Percentiles rank a stretch among this genome's conserved stretches.
These are phyloP conservation scores for Agrilus planipennis DNA, from an alignment of 1,140 invertebrate genomes.

Conservation along the genomic window DNA sequence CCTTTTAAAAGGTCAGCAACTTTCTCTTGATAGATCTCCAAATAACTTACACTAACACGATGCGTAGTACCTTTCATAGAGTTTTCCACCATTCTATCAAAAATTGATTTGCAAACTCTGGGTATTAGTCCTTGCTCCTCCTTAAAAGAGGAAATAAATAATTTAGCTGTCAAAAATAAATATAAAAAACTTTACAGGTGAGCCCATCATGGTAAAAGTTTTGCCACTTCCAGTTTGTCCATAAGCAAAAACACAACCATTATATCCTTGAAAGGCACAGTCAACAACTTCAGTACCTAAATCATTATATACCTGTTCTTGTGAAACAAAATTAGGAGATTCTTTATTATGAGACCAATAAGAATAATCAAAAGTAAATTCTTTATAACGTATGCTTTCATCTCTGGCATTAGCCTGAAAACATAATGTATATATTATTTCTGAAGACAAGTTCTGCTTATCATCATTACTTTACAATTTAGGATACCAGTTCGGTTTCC, in stretches of 20 bases:
- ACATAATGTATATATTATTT: conserved; percentile 9
- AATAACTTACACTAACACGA: conserved; percentile 70
- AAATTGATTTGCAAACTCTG: conserved; percentile 69
- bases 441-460: neutral
- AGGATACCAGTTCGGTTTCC: conserved; percentile 72
- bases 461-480: conserved; percentile 58
- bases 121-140: conserved; percentile 77
- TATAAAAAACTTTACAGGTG: conserved; percentile 40
- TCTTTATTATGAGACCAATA: conserved; percentile 73
- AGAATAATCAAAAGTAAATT: conserved; percentile 88
- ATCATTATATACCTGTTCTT: conserved; percentile 79
- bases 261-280: conserved; percentile 93
- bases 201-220: conserved; percentile 98
- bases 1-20: conserved; percentile 76
- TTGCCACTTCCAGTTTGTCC: conserved; percentile 93
- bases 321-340: conserved; percentile 64
- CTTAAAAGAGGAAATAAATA: conserved; percentile 35
- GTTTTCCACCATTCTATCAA: conserved; percentile 60
- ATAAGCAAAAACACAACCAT: conserved; percentile 94
- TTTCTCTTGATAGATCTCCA: conserved; percentile 88
- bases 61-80: conserved; percentile 73
- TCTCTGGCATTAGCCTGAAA: conserved; percentile 29
- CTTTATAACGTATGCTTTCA: conserved; percentile 50
- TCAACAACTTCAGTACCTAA: conserved; percentile 83
- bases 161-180: conserved; percentile 2